Evolutionary conservation across 2,888 invertebrate genomes (phyloP).

Genomic region (Pristionchus japonicus): DNA sequence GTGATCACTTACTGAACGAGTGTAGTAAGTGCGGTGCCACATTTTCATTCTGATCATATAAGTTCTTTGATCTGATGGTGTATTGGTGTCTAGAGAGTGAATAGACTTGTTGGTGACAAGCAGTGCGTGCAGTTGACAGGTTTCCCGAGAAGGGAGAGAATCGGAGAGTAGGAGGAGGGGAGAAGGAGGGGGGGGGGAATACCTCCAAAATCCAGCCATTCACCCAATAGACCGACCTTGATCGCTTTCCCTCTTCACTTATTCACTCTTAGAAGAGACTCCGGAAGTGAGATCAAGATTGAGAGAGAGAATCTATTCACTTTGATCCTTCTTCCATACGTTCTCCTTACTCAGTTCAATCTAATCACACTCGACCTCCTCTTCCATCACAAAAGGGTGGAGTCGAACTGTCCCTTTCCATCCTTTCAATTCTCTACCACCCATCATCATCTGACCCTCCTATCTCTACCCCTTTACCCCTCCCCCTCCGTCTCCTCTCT

Average conservation of each 20-base stretch:
- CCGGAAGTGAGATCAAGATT: background rate
- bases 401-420: slow-evolving; percentile 27
- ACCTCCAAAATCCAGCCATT: too few species aligned
- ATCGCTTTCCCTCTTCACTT: background rate
- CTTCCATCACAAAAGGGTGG: background rate
- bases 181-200: too few species aligned
- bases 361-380: background rate
- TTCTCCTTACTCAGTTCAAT: background rate
- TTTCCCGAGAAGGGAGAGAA: background rate
- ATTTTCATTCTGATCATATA: background rate
- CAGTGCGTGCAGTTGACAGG: slow-evolving; percentile 12
- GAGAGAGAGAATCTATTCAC: background rate
- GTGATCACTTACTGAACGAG: background rate
- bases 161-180: background rate
- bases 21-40: background rate
- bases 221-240: background rate
- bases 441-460: slow-evolving; percentile 28
- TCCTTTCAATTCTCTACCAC: slow-evolving; percentile 27
- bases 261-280: background rate
- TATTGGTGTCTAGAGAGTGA: background rate
- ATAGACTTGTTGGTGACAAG: background rate
- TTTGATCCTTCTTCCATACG: background rate
- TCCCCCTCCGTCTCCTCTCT: background rate
- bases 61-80: background rate
- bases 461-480: slow-evolving; percentile 1